Conservation (phyloP, 2,888 invertebrate species). For the Drosophila recens region DNA sequence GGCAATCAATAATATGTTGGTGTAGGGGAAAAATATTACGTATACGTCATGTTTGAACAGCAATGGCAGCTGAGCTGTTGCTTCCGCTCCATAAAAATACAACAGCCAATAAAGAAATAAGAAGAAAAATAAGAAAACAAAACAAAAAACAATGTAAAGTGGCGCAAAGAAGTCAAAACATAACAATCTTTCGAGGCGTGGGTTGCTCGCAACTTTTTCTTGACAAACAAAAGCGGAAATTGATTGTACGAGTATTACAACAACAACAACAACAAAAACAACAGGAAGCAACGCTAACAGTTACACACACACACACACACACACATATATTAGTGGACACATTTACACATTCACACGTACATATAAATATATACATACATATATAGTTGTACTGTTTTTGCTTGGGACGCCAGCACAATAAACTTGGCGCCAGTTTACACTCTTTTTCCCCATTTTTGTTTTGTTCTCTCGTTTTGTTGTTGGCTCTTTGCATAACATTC, state of each 20-base stretch:
- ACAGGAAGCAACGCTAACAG: slow-evolving; percentile 30
- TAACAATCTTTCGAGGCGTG: slow-evolving; percentile 30
- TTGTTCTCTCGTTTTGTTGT: slow-evolving; percentile 17
- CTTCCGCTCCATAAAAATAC: slow-evolving; percentile 68
- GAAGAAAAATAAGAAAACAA: slow-evolving; percentile 25
- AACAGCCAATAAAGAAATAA: slow-evolving; percentile 31
- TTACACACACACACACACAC: slow-evolving; percentile 20
- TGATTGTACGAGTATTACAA: slow-evolving; percentile 70
- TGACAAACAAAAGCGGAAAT: slow-evolving; percentile 79
- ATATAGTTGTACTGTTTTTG: slow-evolving; percentile 26
- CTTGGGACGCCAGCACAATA: slow-evolving; percentile 61
- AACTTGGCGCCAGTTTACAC: slow-evolving; percentile 68
- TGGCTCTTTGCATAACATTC: slow-evolving; percentile 54
- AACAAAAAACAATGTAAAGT: slow-evolving; percentile 49
- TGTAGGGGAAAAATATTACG: slow-evolving; percentile 32
- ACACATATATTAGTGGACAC: background rate
- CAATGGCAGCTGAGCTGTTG: slow-evolving; percentile 72
- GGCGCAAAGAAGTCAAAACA: slow-evolving; percentile 64
- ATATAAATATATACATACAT: background rate
- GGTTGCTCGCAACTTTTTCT: slow-evolving; percentile 63
- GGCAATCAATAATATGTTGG: slow-evolving; percentile 53
- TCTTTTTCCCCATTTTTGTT: slow-evolving; percentile 27
- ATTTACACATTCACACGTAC: slow-evolving; percentile 1
- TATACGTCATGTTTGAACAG: slow-evolving; percentile 72
- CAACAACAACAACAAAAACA: slow-evolving; percentile 46